A percentile compares a stretch with the other conserved stretches of the same genome.
phyloP scores from a whole-genome alignment of 2,113 vertebrate genomes.

The Sylvia atricapilla region DNA sequence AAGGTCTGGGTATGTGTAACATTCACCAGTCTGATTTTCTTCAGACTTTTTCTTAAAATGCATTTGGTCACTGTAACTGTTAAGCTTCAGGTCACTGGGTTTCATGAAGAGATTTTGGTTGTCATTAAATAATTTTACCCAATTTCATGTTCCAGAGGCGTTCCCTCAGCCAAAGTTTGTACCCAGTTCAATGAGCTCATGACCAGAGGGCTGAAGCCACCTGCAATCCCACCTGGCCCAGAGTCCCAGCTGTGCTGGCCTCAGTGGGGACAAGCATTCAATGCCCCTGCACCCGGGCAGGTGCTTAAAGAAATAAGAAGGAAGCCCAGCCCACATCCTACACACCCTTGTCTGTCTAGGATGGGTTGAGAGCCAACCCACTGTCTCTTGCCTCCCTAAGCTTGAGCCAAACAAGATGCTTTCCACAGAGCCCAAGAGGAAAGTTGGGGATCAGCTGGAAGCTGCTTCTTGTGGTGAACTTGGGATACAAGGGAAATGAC shows the following conservation, averaged over 20 bases:
- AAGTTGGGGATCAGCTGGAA: neutral
- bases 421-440: neutral
- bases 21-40: neutral
- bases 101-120: neutral
- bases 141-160: neutral
- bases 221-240: neutral
- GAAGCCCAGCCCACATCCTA: neutral
- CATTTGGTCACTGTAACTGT: neutral
- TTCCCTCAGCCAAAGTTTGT: neutral
- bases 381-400: neutral
- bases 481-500: neutral
- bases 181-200: neutral
- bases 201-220: neutral
- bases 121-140: neutral
- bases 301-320: neutral
- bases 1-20: neutral
- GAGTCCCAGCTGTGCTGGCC: neutral
- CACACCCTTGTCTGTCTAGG: neutral
- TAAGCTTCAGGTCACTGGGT: neutral
- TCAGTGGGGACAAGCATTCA: neutral
- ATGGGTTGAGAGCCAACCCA: neutral
- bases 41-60: neutral
- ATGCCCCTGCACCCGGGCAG: rapidly evolving
- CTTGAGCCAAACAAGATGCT: neutral
- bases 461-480: neutral